Conservation (phyloP, 2,888 invertebrate species). For the Nomada goodeniana region DNA sequence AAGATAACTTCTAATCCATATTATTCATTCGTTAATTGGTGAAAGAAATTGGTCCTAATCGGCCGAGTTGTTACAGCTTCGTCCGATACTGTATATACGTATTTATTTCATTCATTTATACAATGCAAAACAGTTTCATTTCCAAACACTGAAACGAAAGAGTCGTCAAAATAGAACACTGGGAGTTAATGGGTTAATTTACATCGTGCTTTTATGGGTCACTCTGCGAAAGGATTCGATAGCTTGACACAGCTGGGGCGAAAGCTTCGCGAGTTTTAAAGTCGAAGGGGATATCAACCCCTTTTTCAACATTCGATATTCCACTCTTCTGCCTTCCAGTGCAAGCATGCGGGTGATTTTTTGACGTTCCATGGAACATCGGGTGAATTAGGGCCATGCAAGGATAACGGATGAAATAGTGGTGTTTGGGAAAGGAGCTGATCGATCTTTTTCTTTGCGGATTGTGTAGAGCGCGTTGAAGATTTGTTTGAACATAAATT, state of each 20-base stretch:
- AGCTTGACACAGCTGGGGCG: neutral
- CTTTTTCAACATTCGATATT: neutral
- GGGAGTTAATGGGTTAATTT: slow-evolving; percentile 22
- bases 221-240: slow-evolving; percentile 2
- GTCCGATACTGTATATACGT: too few relatives aligned
- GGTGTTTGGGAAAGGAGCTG: neutral
- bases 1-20: too few relatives aligned
- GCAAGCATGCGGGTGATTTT: slow-evolving; percentile 3
- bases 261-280: neutral
- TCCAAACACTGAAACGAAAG: too few relatives aligned
- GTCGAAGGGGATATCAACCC: neutral
- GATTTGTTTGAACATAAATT: too few relatives aligned
- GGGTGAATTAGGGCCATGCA: neutral
- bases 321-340: neutral
- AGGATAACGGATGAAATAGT: neutral
- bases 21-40: too few relatives aligned
- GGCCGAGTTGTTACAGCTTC: too few relatives aligned
- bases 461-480: too few relatives aligned
- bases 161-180: too few relatives aligned
- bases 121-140: too few relatives aligned
- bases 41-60: too few relatives aligned
- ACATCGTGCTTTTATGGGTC: slow-evolving; percentile 9
- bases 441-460: neutral
- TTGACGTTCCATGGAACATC: neutral
- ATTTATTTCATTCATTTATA: too few relatives aligned